Evolutionary conservation across 2,888 invertebrate genomes (phyloP), one percentile per base, ranked within the genome.

Genomic region (Drosophila anomalata): DNA sequence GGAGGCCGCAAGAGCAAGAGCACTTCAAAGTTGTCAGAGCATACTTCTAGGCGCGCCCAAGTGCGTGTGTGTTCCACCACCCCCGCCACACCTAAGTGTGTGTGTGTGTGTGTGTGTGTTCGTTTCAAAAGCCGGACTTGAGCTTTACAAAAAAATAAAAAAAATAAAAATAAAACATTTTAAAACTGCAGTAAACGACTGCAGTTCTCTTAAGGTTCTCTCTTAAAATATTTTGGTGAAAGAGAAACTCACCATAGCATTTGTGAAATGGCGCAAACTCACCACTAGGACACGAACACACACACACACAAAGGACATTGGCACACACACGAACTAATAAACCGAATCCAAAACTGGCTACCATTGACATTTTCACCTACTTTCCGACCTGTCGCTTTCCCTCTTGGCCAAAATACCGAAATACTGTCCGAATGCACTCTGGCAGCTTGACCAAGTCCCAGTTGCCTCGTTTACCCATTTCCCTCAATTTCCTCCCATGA

Each of bases 1-100:
- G 33, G 56, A 56, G 60, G 58, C 77, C 63, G 69, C 63, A 66
- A 57, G 54, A 60, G 72, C 76, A 80, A 84, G 81, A 62, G 87
- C 71, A 62, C 85, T 87, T 87, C 60, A 87, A 83, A 83, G 76
- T 81, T 87, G 80, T 75, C 78, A 77, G 78, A 87, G 81, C 72
- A 77, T 75, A 70, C 87, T 83, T 76, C 78, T 72, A 79, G 84
- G 78, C 73, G 72, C 55, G 57, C 36, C 61, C 76, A 71, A 84
- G 81, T 76, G 87, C 54, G 65, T 73, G 70, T 66, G 65, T 61
- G 66, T 63, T 39, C 22, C 47, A 9, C 7, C 20, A 14, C 51
- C 22, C 65, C 24, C 8, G 9, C 9, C 36, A 17, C 29, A 8
- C 20, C n/a, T 63, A 3, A 29, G 48, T n/a, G 22, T 55, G 61